These are phyloP conservation scores for Mormyrops boulengeri DNA, from an alignment of 2,797 vertebrate species.

Conservation along the genomic window DNA sequence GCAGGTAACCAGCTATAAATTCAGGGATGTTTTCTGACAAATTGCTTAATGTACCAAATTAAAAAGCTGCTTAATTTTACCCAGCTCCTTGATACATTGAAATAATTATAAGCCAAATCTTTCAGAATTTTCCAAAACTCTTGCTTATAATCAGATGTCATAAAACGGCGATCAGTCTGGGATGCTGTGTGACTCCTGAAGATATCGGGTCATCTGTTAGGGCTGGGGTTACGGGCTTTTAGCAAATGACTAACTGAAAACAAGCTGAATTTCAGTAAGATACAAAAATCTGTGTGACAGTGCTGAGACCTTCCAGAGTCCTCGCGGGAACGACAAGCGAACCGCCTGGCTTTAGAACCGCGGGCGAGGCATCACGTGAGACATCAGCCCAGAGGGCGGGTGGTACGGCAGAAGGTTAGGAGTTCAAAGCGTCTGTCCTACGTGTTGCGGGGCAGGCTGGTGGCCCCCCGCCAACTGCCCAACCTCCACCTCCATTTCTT, in stretches of 20 bases:
- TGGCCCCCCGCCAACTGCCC: background rate
- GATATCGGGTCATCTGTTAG: background rate
- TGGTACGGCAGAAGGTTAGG: background rate
- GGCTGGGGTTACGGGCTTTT: background rate
- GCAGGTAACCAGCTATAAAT: background rate
- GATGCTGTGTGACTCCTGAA: background rate
- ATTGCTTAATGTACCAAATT: background rate
- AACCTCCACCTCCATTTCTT: background rate
- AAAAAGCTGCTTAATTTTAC: background rate
- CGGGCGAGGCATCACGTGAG: too few species aligned
- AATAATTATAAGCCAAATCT: background rate
- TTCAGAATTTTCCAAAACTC: background rate
- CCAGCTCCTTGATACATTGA: background rate
- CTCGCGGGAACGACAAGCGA: background rate
- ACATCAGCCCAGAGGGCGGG: background rate
- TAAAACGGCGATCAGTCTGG: background rate
- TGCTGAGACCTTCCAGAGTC: background rate
- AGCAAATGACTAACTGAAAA: background rate
- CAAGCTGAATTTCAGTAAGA: background rate
- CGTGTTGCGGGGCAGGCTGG: background rate
- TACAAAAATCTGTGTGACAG: background rate
- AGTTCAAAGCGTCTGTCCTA: background rate
- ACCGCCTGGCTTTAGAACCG: background rate
- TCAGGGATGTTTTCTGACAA: background rate
- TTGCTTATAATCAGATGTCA: background rate